A percentile compares a stretch with the other conserved stretches of the same genome.
phyloP scores from a whole-genome alignment of 2,113 vertebrate species.

The Callithrix jacchus region DNA sequence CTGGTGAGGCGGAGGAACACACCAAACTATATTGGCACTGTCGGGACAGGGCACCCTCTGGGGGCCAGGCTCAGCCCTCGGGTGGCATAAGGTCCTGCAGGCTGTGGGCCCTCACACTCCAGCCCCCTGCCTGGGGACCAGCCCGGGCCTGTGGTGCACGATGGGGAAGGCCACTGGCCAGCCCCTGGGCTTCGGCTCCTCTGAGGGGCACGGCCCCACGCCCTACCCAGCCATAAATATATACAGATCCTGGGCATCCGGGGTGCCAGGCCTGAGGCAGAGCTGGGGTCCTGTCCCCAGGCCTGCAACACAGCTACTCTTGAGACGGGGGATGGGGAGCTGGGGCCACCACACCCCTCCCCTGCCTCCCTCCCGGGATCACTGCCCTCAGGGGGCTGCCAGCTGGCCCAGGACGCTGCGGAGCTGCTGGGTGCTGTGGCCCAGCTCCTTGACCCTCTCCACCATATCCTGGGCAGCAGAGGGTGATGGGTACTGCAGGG shows the following conservation, averaged over 20 bases:
- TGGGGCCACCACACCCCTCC: neutral
- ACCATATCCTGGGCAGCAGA: conserved; percentile 93
- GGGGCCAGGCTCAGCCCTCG: neutral
- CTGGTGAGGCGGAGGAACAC: conserved; percentile 14
- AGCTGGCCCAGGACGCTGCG: conserved; percentile 93
- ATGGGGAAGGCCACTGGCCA: neutral
- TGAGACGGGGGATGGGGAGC: neutral
- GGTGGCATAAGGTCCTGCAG: neutral
- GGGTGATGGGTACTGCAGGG: conserved; percentile 94
- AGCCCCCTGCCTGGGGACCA: too few relatives aligned
- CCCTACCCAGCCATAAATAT: conserved; percentile 86
- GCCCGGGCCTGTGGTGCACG: neutral
- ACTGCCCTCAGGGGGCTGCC: conserved; percentile 86
- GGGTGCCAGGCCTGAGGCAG: conserved; percentile 49
- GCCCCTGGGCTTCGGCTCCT: neutral
- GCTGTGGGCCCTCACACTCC: too few relatives aligned
- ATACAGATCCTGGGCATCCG: conserved; percentile 87
- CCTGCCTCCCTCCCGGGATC: neutral
- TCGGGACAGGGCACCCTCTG: neutral
- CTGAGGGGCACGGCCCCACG: conserved; percentile 75
- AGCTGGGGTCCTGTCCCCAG: neutral
- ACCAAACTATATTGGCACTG: conserved; percentile 33
- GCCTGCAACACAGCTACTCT: neutral
- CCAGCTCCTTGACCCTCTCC: conserved; percentile 93
- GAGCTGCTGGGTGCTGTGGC: conserved; percentile 95